phyloP scores from a whole-genome alignment of 2,113 vertebrate species.

The Theristicus caerulescens region DNA sequence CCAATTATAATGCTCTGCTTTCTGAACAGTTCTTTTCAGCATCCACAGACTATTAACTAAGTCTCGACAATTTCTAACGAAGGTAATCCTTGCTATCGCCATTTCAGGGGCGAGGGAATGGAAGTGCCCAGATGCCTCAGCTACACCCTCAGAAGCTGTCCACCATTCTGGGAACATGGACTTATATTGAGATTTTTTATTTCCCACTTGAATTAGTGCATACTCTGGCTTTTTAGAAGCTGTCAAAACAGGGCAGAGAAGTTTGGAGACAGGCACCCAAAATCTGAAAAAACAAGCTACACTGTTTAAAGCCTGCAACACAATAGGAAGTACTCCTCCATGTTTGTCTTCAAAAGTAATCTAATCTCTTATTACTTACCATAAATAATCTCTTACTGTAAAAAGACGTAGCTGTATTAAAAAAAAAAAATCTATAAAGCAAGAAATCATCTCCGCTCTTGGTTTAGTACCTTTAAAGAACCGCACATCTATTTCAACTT shows the following conservation, averaged over 20 bases:
- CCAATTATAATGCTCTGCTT: slow-evolving; percentile 18
- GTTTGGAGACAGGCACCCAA: not conserved
- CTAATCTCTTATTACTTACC: not conserved
- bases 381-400: not conserved
- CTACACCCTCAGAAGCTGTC: not conserved
- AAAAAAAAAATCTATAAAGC: not conserved
- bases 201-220: not conserved
- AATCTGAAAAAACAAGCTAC: not conserved
- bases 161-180: not conserved
- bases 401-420: not conserved
- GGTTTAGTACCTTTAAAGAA: not conserved
- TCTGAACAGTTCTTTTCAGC: not conserved
- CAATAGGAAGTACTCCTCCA: not conserved
- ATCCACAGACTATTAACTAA: not conserved
- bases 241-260: not conserved
- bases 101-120: not conserved
- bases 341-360: not conserved
- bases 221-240: not conserved
- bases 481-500: not conserved
- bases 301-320: not conserved
- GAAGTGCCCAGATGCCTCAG: not conserved
- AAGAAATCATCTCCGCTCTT: not conserved
- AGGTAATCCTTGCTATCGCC: not conserved
- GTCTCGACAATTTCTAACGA: not conserved
- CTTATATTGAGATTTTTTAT: not conserved